Evolutionary conservation across 2,888 invertebrate genomes (phyloP), one percentile per base, ranked within the genome.

Genomic region (Nemapogon koenigi): DNA sequence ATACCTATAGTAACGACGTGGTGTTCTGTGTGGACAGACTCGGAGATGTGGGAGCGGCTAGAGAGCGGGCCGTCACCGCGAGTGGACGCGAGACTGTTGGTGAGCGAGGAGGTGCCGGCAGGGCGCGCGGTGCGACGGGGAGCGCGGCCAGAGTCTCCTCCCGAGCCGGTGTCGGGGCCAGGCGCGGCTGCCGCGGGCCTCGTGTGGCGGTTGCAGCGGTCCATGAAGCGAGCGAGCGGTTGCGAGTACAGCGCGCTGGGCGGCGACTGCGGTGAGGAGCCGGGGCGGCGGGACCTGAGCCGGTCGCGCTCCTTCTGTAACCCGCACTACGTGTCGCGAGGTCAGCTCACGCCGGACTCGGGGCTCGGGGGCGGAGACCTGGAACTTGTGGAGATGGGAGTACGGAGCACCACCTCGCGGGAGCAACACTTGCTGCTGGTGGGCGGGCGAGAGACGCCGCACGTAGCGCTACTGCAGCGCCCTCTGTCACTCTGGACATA

Each of bases 401-500:
- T 49, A 84, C 84, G 14, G 78, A 83, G 17, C 65, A 84, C 31
- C 35, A 15, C 16, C 37, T 47, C 41, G 4, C 38, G 51, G 2
- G 57, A 53, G 43, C 52, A 72, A 44, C 61, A 58, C 40, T 33
- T 72, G 46, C 48, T 75, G 50, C 49, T 93, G 40, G 82, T 90
- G 42, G 92, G 92, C 0, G 93, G 93, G 0, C 86, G 87, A 50
- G 91, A 92, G 59, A 86, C 88, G 35, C 87, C 89, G 10, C 89
- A 90, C 49, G 84, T 87, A 2, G 89, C 90, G 11, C 83, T 87
- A 39, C 87, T 90, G 51, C 86, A 88, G 7, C 78, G 87, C 50
- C 90, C 91, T 6, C 82, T 91, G 25, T 88, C 90, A 8, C 81
- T 91, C 55, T 91, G 91, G 91, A 87, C 87, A 49, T 80, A 90